Percentiles rank a stretch among this genome's conserved stretches.
Evolutionary conservation across 1,140 invertebrate species (phyloP).

Genomic region (Trinorchestia longiramus): DNA sequence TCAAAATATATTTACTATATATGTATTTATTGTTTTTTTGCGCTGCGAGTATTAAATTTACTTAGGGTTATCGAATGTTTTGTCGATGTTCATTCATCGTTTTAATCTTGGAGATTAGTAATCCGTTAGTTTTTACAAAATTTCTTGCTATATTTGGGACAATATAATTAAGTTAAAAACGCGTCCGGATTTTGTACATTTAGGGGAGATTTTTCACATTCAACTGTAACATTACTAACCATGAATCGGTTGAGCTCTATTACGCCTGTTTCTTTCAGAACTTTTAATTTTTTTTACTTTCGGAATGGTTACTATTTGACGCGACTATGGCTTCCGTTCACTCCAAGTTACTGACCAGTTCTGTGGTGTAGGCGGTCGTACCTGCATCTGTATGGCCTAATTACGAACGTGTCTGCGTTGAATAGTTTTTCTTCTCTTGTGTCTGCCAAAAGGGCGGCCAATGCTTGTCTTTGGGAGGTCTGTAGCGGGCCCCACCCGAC

Average conservation of each 20-base stretch:
- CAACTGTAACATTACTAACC: not conserved
- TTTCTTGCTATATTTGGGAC: no score
- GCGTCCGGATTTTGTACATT: no score
- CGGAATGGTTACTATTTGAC: not conserved
- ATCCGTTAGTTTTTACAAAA: not conserved
- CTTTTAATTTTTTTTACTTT: not conserved
- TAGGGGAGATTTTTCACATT: not conserved
- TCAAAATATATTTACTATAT: not conserved
- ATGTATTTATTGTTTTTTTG: no score
- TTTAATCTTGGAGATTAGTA: not conserved
- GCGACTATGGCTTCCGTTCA: not conserved
- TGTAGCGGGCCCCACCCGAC: not conserved
- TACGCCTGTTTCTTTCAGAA: not conserved
- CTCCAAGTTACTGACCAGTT: not conserved
- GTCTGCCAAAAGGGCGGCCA: conserved; percentile 12
- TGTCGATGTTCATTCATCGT: not conserved
- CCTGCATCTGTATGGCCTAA: conserved; percentile 41
- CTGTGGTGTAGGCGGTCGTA: conserved; percentile 3
- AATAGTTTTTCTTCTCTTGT: conserved; percentile 25
- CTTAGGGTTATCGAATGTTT: not conserved
- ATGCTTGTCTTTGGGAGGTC: conserved; percentile 22
- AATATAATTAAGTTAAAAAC: not conserved
- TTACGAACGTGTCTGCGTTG: conserved; percentile 12
- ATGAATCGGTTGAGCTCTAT: not conserved
- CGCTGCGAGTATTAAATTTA: no score